Conservation (phyloP, 2,797 vertebrate genomes). For the Tolypeutes matacus region DNA sequence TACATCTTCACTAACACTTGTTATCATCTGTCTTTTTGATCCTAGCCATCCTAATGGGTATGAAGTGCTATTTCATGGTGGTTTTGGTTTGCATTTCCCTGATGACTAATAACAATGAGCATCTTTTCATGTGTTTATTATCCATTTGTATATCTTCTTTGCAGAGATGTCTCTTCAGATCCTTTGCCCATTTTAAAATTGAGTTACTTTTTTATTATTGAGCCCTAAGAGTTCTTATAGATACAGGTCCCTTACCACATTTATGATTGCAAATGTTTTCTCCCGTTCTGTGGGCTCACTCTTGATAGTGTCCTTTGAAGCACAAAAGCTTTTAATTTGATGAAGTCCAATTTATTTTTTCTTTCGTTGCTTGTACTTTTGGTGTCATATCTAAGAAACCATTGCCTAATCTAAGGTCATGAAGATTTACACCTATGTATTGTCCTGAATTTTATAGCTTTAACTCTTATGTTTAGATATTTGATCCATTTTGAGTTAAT, state of each 20-base stretch:
- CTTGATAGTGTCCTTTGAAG: slow-evolving; percentile 18
- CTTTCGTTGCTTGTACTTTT: not conserved
- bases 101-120: not conserved
- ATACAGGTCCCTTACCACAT: not conserved
- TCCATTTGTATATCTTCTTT: not conserved
- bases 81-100: slow-evolving; percentile 57
- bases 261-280: not conserved
- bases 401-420: not conserved
- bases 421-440: not conserved
- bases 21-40: slow-evolving; percentile 24
- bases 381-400: not conserved
- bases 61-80: slow-evolving; percentile 25
- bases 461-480: not conserved
- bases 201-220: not conserved
- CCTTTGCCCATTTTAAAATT: slow-evolving; percentile 8
- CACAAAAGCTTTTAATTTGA: slow-evolving; percentile 22
- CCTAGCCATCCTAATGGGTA: not conserved
- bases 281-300: not conserved
- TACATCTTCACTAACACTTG: not conserved
- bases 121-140: slow-evolving; percentile 29
- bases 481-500: slow-evolving; percentile 44
- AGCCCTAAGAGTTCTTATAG: not conserved
- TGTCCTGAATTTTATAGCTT: not conserved
- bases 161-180: slow-evolving; percentile 17
- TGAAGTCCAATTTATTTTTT: slow-evolving; percentile 3